phyloP scores from a whole-genome alignment of 1,140 invertebrate genomes.

The Orchesella cincta region DNA sequence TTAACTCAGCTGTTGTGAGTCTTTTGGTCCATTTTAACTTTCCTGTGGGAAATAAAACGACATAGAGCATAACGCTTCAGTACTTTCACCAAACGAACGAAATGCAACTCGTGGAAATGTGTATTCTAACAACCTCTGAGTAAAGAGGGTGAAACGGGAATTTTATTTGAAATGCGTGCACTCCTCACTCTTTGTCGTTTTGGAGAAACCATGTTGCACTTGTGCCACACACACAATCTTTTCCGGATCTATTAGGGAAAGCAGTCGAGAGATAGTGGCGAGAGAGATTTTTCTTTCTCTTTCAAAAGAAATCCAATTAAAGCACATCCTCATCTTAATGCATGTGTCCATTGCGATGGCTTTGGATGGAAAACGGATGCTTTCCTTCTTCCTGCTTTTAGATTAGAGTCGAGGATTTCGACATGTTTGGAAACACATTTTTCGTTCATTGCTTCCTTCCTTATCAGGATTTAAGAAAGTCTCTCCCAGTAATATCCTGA shows the following conservation, averaged over 20 bases:
- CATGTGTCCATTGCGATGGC: no score
- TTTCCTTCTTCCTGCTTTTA: no score
- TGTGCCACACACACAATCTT: no score
- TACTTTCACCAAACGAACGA: no score
- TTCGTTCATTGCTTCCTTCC: not conserved
- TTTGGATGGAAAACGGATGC: no score
- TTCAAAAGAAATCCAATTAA: not conserved
- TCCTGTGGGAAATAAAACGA: not conserved
- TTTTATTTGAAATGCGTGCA: not conserved
- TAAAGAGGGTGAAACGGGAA: no score
- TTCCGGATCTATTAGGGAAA: not conserved
- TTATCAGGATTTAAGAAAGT: not conserved
- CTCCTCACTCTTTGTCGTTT: no score
- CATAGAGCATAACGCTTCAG: no score
- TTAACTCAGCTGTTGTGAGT: not conserved
- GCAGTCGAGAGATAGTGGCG: not conserved
- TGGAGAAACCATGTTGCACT: no score
- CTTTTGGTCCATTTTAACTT: not conserved
- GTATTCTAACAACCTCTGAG: no score
- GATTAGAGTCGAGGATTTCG: no score
- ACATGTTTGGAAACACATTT: not conserved
- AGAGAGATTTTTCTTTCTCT: not conserved
- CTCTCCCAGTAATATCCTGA: not conserved
- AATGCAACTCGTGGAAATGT: no score
- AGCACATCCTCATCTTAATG: not conserved